Evolutionary conservation across 2,888 invertebrate species (phyloP).

Genomic region (Lasioglossum calceatum): DNA sequence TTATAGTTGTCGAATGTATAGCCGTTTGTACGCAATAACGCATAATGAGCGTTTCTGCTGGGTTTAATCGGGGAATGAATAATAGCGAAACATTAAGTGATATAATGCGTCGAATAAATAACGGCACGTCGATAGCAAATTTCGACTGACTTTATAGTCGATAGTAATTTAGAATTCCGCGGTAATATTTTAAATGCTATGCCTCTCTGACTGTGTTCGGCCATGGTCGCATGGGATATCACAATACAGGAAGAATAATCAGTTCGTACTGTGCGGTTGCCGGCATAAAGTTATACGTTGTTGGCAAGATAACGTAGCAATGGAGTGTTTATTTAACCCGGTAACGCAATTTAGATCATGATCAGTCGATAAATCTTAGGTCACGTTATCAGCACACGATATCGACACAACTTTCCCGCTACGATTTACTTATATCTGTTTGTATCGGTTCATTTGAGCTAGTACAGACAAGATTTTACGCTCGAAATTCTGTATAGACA

Average conservation of each 20-base stretch:
- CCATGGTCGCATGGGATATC: conserved; percentile 39
- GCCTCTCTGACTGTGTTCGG: conserved; percentile 1
- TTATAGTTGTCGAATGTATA: not conserved
- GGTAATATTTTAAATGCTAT: conserved; percentile 49
- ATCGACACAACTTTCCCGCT: conserved; percentile 10
- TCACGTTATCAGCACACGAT: conserved; percentile 16
- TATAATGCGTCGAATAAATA: conserved; percentile 27
- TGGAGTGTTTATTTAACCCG: conserved; percentile 46
- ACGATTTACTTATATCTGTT: conserved; percentile 2
- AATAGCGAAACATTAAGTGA: conserved; percentile 15
- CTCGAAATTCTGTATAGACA: not conserved
- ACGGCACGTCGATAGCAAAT: conserved; percentile 36
- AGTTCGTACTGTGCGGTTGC: conserved; percentile 21
- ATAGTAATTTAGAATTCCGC: conserved; percentile 40
- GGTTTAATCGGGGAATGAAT: conserved; percentile 20
- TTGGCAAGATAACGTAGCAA: conserved; percentile 50
- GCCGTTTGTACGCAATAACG: conserved; percentile 2
- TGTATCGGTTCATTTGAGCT: not conserved
- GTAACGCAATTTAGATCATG: conserved; percentile 40
- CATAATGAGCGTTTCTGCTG: conserved; percentile 1
- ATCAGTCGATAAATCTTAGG: conserved; percentile 47
- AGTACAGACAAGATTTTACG: not conserved
- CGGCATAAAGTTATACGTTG: conserved; percentile 41
- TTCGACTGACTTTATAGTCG: conserved; percentile 33
- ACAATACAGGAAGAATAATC: conserved; percentile 56